Base-by-base conservation (phyloP, 2,888 invertebrate genomes). In the Thecocarcelia acutangulata region DNA sequence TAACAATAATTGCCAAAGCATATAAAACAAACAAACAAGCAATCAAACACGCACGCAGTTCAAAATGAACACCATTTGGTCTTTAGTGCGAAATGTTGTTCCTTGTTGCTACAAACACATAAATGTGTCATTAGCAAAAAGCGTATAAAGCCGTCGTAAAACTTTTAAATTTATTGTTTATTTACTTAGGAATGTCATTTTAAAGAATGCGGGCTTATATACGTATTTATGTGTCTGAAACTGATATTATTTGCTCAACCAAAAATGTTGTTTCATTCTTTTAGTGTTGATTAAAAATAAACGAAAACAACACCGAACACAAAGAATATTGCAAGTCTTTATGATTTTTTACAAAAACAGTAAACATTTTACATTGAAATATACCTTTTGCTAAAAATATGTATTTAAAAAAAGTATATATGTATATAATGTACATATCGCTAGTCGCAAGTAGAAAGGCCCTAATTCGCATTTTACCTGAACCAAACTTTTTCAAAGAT, bases 91-190 rank as follows among this genome's bases (percentile, higher is more conserved):
- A n/a, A 59, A 59, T 61, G 42, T 66, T 59, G 28, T 59, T 40
- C 13, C 5, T 15, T 48, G 63, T 54, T 42, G 33, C 33, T 33
- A 33, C 33, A 33, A 5, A 33, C 8, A 15, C 15, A 17, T 54
- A 56, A 40, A 54, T 64, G 8, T 72, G 24, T 64, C 70, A 63
- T 75, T 66, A 54, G 28, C 17, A 15, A 21, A 75, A 12, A 58
- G 46, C n/a, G 63, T 24, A 66, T n/a, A 37, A 61, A 61, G 54
- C 59, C 50, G 44, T 46, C 42, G 13, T 17, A 17, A 66, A 76
- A 59, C 46, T 80, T 72, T 66, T 64, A 72, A 66, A 80, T 80
- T 80, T 76, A 70, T 80, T 54, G 19, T 46, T 28, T 17, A 40
- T 44, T 37, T 72, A 24, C 17, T 28, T 11, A 19, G 48, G 17